Evolutionary conservation across 1,140 invertebrate species (phyloP).

Genomic region (Drosophila ironensis): DNA sequence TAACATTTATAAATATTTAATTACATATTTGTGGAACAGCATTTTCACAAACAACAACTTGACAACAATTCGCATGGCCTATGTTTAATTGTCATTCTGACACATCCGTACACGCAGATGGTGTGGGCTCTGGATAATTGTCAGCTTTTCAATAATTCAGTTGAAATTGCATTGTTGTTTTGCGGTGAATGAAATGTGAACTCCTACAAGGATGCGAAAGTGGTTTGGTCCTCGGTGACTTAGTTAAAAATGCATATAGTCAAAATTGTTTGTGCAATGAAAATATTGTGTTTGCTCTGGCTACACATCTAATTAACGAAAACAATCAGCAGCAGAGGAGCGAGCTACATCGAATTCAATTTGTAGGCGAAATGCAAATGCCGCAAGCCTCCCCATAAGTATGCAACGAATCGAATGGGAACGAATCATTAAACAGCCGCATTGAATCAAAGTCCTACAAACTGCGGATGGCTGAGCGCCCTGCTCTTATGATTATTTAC

Average conservation of each 20-base stretch:
- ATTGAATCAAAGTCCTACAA: conserved; percentile 3
- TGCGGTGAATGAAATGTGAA: conserved; percentile 54
- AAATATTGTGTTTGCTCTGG: conserved; percentile 5
- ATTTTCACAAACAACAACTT: conserved; percentile 27
- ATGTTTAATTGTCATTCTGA: conserved; percentile 57
- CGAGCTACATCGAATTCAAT: conserved; percentile 15
- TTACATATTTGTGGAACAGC: conserved; percentile 43
- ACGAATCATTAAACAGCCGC: conserved; percentile 54
- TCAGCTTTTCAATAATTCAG: conserved; percentile 62
- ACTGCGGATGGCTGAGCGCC: conserved; percentile 8
- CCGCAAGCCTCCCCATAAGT: background rate
- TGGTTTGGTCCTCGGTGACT: conserved; percentile 49
- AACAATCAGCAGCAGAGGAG: conserved; percentile 31
- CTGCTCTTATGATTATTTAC: conserved; percentile 11
- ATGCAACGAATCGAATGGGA: conserved; percentile 32
- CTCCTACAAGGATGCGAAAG: conserved; percentile 33
- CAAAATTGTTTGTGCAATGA: conserved; percentile 50
- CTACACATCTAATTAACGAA: conserved; percentile 58
- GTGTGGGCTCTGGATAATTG: conserved; percentile 48
- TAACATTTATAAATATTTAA: conserved; percentile 62
- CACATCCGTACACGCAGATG: conserved; percentile 16
- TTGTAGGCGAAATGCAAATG: conserved; percentile 24
- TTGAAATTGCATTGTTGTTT: conserved; percentile 39
- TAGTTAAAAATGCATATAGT: conserved; percentile 54
- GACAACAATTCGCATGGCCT: conserved; percentile 36